Conservation (phyloP, 1,140 invertebrate genomes). For the Drosophila seguyi region DNA sequence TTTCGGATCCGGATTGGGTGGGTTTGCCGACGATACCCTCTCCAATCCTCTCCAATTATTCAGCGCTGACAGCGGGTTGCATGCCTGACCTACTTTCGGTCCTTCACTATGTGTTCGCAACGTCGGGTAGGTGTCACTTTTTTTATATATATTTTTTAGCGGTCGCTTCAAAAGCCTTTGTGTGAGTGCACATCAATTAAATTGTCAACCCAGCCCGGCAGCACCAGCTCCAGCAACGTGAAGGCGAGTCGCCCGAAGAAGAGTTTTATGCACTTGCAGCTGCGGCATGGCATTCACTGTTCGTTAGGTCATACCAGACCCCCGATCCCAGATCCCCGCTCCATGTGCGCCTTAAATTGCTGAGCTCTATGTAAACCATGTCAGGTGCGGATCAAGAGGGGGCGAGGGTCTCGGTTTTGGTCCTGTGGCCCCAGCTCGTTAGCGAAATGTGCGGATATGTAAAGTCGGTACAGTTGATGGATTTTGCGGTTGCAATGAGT, state of each 20-base stretch:
- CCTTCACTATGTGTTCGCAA: slow-evolving; percentile 34
- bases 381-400: slow-evolving; percentile 37
- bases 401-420: slow-evolving; percentile 22
- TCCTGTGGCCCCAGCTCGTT: slow-evolving; percentile 47
- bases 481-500: slow-evolving; percentile 51
- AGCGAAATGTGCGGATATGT: slow-evolving; percentile 55
- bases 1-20: not conserved
- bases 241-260: slow-evolving; percentile 30
- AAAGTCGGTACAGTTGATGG: slow-evolving; percentile 49
- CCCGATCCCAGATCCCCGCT: slow-evolving; percentile 4
- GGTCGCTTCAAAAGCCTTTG: slow-evolving; percentile 77
- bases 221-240: slow-evolving; percentile 24
- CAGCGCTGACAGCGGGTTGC: slow-evolving; percentile 77
- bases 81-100: slow-evolving; percentile 75
- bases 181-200: slow-evolving; percentile 80
- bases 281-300: slow-evolving; percentile 45
- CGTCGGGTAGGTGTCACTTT: slow-evolving; percentile 67
- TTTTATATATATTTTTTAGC: slow-evolving; percentile 53
- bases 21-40: slow-evolving; percentile 20
- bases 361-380: slow-evolving; percentile 51
- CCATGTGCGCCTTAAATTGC: slow-evolving; percentile 41
- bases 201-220: slow-evolving; percentile 72
- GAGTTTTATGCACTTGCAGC: slow-evolving; percentile 50
- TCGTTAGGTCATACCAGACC: slow-evolving; percentile 29
- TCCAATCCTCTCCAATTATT: slow-evolving; percentile 75